phyloP scores from a whole-genome alignment of 2,113 vertebrate genomes.

The Dermatemys mawii region DNA sequence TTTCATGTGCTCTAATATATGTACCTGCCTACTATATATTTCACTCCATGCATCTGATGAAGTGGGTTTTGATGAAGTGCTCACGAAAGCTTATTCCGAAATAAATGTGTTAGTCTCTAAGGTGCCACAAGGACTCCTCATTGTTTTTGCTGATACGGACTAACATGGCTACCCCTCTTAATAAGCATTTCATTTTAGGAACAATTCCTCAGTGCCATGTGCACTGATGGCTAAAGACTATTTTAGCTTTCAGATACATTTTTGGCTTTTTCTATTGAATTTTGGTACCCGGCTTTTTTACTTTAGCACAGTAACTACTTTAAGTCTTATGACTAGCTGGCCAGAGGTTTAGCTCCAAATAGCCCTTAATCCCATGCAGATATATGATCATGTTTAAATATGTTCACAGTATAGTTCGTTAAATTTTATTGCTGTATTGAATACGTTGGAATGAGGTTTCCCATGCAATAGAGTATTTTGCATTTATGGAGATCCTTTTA shows the following conservation, averaged over 20 bases:
- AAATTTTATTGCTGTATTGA: not conserved
- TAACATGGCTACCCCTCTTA: too few relatives aligned
- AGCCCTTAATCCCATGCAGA: not conserved
- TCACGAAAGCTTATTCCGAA: too few relatives aligned
- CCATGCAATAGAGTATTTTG: not conserved
- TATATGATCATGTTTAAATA: not conserved
- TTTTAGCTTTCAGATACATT: not conserved
- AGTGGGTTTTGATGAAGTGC: too few relatives aligned
- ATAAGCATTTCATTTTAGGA: not conserved
- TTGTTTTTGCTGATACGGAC: too few relatives aligned
- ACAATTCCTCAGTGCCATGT: not conserved
- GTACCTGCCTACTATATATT: too few relatives aligned
- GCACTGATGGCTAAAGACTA: not conserved
- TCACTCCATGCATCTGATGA: too few relatives aligned
- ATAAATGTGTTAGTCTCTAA: too few relatives aligned
- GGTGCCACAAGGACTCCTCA: too few relatives aligned
- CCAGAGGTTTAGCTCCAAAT: not conserved
- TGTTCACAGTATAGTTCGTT: not conserved
- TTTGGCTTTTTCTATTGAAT: not conserved
- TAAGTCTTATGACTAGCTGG: not conserved
- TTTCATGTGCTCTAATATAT: too few relatives aligned
- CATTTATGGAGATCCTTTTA: not conserved
- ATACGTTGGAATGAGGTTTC: not conserved
- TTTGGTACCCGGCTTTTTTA: not conserved
- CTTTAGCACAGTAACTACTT: not conserved